Conservation (phyloP, 2,888 invertebrate species). For the Gasteruption jaculator region DNA sequence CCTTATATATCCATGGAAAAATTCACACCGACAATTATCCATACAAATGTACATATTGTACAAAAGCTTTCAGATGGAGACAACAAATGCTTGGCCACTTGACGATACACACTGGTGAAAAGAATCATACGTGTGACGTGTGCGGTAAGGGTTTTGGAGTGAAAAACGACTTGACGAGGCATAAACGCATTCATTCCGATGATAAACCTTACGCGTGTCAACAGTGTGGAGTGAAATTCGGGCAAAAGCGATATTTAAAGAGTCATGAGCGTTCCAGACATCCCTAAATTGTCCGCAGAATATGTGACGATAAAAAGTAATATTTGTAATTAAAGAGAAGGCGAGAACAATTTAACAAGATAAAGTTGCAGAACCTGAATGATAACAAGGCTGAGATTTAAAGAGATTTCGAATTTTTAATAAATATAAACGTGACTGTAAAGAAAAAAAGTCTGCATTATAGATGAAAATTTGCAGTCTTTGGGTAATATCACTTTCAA, state of each 20-base stretch:
- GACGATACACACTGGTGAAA: constrained; percentile 52
- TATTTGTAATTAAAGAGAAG: too few species aligned
- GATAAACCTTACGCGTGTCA: constrained; percentile 51
- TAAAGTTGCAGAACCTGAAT: too few species aligned
- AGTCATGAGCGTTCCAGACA: constrained; percentile 51
- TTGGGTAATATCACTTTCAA: too few species aligned
- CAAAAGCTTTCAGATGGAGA: constrained; percentile 53
- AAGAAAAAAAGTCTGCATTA: too few species aligned
- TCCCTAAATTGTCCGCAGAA: too few species aligned
- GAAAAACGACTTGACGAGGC: constrained; percentile 55
- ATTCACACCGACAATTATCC: constrained; percentile 37
- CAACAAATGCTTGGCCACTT: constrained; percentile 53
- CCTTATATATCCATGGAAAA: constrained; percentile 53
- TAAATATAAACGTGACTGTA: too few species aligned
- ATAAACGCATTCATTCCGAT: constrained; percentile 54
- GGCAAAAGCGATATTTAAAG: constrained; percentile 55
- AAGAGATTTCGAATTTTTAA: too few species aligned
- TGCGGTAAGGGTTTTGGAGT: constrained; percentile 56
- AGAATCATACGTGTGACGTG: constrained; percentile 50
- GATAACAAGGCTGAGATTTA: too few species aligned
- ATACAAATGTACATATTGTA: constrained; percentile 42
- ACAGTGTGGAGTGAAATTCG: constrained; percentile 53
- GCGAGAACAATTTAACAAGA: too few species aligned
- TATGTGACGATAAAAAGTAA: too few species aligned
- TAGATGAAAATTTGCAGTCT: too few species aligned